Base-by-base conservation (phyloP, 1,140 invertebrate genomes). In the Alviniconcha marisindica region DNA sequence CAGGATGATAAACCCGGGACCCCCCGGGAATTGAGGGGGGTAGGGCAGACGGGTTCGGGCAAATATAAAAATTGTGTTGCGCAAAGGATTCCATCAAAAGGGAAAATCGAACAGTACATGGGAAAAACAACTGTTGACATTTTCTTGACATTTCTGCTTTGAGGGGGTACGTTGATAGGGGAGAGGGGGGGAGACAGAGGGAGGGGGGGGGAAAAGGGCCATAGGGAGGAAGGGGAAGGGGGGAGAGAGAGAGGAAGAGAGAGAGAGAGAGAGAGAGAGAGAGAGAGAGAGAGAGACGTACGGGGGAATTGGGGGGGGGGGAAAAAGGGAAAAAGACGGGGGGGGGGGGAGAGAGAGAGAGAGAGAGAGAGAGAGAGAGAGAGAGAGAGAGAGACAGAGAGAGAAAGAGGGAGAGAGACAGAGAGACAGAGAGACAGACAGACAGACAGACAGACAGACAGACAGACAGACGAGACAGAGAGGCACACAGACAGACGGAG, bases 221-320 rank as follows among this genome's bases (percentile, higher is more conserved):
- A 24, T 12, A 28, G 24, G 15, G 24, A n/a, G 24, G 24, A 60
- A n/a, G 24, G 14, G 24, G 56, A 15, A 24, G 24, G n/a, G 24
- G 56, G 24, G 56, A 60, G 56, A n/a, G 56, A 60, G 56, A 60
- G 56, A 28, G 56, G 24, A 24, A 60, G 56, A 60, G 15, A 60
- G 56, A 60, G 56, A 60, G 56, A 60, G 56, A 60, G 24, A 60
- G 56, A 60, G 56, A 60, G 56, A 60, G 24, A 60, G 56, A 60
- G 56, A 60, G 24, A 60, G 56, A 60, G 56, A 60, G 56, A 60
- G 56, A 60, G 56, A 60, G 56, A n/a, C 10, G n/a, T 7, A n/a
- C 3, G n/a, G 24, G n/a, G 24, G n/a, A 28, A 51, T 7, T 10
- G n/a, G 24, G 56, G 24, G 15, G 24, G 56, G 24, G 56, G 24